Evolutionary conservation across 2,113 vertebrate genomes (phyloP).

Genomic region (Steatornis caripensis): DNA sequence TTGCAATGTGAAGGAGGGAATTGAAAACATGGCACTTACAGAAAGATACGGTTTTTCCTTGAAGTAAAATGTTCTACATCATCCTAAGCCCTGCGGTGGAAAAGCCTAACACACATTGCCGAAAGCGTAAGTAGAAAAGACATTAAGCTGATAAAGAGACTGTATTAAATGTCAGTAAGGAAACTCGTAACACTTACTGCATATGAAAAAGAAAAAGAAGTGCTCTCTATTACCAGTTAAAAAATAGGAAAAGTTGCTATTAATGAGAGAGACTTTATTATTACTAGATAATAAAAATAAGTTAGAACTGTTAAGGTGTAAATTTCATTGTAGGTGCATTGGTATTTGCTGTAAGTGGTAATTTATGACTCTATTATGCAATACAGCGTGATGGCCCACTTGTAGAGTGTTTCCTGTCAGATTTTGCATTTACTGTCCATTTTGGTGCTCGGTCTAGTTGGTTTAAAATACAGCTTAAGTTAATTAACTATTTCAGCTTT

Average conservation of each 20-base stretch:
- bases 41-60: not conserved
- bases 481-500: not conserved
- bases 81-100: not conserved
- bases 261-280: not conserved
- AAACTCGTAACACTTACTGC: not conserved
- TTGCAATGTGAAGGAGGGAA: not conserved
- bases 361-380: not conserved
- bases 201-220: not conserved
- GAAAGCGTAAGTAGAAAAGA: not conserved
- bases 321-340: not conserved
- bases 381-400: not conserved
- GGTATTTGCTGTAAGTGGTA: not conserved
- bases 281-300: slow-evolving; percentile 7
- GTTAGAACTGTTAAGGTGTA: not conserved
- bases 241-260: not conserved
- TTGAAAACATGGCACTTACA: not conserved
- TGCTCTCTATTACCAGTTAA: not conserved
- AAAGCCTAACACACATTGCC: not conserved
- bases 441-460: not conserved
- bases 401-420: not conserved
- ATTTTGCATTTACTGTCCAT: not conserved
- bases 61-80: not conserved
- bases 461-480: not conserved
- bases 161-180: not conserved
- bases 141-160: slow-evolving; percentile 15